A percentile compares a stretch with the other conserved stretches of the same genome.
These are phyloP conservation scores for Smittia aterrima DNA, from an alignment of 2,888 invertebrate species.

Conservation along the genomic window DNA sequence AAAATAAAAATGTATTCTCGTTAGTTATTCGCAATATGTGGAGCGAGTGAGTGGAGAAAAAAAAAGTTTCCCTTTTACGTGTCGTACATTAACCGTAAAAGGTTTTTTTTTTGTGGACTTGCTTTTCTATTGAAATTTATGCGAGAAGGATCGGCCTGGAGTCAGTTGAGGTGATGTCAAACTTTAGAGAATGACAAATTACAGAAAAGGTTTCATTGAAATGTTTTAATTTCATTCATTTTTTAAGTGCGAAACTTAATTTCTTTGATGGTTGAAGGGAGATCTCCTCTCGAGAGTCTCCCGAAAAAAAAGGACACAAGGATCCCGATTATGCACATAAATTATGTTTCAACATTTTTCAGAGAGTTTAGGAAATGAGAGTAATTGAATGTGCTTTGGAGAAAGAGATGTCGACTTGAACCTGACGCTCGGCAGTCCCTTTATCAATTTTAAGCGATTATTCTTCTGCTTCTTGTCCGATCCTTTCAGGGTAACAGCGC, in stretches of 20 bases:
- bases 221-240: slow-evolving; percentile 26
- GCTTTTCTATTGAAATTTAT: slow-evolving; percentile 6
- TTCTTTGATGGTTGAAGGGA: not conserved
- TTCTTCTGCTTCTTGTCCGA: not conserved
- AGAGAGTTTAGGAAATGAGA: not conserved
- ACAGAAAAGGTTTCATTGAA: not conserved
- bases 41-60: too few relatives aligned
- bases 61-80: not conserved
- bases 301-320: not conserved
- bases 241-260: slow-evolving; percentile 34
- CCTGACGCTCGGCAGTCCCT: slow-evolving; percentile 12
- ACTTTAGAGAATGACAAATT: slow-evolving; percentile 12
- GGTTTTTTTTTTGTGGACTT: not conserved
- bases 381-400: slow-evolving; percentile 21
- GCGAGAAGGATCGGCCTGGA: not conserved
- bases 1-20: not conserved
- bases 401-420: slow-evolving; percentile 13
- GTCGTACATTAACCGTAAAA: slow-evolving; percentile 16
- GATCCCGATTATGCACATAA: slow-evolving; percentile 31
- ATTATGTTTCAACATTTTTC: slow-evolving; percentile 22
- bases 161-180: not conserved
- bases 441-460: slow-evolving; percentile 14
- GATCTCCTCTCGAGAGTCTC: not conserved
- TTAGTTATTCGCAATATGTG: too few relatives aligned
- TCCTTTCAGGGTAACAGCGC: not conserved